Evolutionary conservation across 1,140 invertebrate genomes (phyloP), one percentile per base, ranked within the genome.

Genomic region (Teleopsis dalmanni): DNA sequence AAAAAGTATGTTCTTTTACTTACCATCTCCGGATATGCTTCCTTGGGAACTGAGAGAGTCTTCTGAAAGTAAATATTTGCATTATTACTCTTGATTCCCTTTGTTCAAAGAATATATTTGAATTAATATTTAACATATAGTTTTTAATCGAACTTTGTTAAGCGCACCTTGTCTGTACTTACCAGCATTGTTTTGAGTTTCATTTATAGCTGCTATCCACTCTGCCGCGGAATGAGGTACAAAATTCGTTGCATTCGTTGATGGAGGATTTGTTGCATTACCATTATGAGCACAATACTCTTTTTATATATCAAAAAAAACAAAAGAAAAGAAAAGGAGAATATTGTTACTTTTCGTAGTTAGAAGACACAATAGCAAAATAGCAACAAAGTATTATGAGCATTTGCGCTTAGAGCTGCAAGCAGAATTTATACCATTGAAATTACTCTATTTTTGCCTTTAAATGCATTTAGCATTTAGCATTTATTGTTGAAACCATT

Each of bases 181-280:
- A 42, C 40, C 40, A 16, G 29, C 8, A 41, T 22, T 14, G 9
- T 22, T 41, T 14, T 41, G 38, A 26, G 23, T 11, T 42, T 42
- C 40, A 26, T 26, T 42, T 26, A 42, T 42, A 18, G 40, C 40
- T 25, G 23, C 21, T 42, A 42, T 26, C 40, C 40, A 42, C 19
- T 42, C 40, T 21, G 29, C 40, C 1, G 40, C 40, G 8, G 40
- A 16, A 26, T 42, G 40, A 8, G 25, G 40, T 16, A 42, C 29
- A 14, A 42, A 42, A n/a, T 42, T 14, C 29, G 25, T 3, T 41
- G 38, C 27, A 10, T 22, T 26, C 14, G 23, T 42, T 42, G 22
- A 26, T 10, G 36, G n/a, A n/a, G n/a, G n/a, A n/a, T n/a, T n/a
- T n/a, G n/a, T n/a, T n/a, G n/a, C n/a, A n/a, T n/a, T n/a, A n/a